A percentile compares a stretch with the other conserved stretches of the same genome.
Evolutionary conservation across 2,888 invertebrate species (phyloP).

Genomic region (Oligia strigilis): DNA sequence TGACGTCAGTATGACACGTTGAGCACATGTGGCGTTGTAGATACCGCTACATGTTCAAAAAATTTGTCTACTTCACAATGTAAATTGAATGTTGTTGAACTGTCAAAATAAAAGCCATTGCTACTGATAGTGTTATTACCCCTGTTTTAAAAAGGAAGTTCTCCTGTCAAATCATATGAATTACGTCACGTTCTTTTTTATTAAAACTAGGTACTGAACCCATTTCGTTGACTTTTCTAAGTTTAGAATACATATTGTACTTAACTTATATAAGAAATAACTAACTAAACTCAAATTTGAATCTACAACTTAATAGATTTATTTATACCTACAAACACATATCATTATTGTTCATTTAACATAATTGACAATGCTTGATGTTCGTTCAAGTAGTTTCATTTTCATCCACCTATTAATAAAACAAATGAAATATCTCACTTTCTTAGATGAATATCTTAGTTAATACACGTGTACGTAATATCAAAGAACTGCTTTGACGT

Average conservation of each 20-base stretch:
- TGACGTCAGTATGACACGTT: too few relatives aligned
- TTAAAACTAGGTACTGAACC: neutral
- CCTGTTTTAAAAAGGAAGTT: neutral
- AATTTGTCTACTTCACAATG: too few relatives aligned
- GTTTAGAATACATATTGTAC: neutral
- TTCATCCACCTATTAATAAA: neutral
- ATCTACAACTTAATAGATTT: neutral
- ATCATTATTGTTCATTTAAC: too few relatives aligned
- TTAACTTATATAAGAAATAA: neutral
- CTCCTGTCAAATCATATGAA: neutral
- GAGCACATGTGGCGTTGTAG: too few relatives aligned
- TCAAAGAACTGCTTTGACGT: conserved; percentile 38
- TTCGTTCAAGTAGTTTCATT: neutral
- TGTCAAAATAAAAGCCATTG: too few relatives aligned
- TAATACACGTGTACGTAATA: conserved; percentile 23
- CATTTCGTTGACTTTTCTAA: neutral
- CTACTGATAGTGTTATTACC: too few relatives aligned
- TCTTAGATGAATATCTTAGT: conserved; percentile 12
- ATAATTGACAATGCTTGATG: neutral
- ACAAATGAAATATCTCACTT: conserved; percentile 14
- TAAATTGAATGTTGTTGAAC: too few relatives aligned
- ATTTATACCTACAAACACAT: conserved; percentile 1
- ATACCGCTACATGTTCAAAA: neutral
- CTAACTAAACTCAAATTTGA: neutral
- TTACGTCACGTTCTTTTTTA: neutral